A percentile compares a stretch with the other conserved stretches of the same genome.
Conservation (phyloP, 2,797 vertebrate genomes). For the Manis crassicaudata region DNA sequence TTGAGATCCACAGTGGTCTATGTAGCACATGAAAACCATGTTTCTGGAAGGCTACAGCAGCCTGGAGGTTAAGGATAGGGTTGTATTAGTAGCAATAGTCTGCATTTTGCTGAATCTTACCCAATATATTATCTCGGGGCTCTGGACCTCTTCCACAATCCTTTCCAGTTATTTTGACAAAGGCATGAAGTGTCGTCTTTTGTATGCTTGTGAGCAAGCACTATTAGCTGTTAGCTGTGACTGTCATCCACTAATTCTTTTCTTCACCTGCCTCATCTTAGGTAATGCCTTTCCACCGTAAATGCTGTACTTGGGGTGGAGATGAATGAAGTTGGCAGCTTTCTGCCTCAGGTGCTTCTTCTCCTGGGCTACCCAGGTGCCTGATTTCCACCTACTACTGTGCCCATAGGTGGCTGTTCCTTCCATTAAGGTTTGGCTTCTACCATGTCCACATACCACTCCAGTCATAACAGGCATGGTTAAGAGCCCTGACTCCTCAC, state of each 20-base stretch:
- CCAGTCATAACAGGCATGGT: background rate
- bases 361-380: background rate
- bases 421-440: background rate
- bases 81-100: background rate
- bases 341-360: background rate
- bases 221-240: too few species aligned
- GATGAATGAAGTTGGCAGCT: background rate
- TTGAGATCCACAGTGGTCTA: conserved; percentile 19
- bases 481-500: background rate
- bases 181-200: background rate
- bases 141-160: background rate
- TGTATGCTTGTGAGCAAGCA: background rate
- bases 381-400: background rate
- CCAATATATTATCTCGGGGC: background rate
- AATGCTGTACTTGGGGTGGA: background rate
- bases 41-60: background rate
- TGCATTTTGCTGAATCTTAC: background rate
- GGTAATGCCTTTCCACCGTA: background rate
- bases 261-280: background rate
- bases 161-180: background rate
- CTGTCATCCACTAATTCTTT: background rate
- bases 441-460: background rate
- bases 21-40: background rate
- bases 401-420: background rate
- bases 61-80: background rate